Evolutionary conservation across 2,797 vertebrate species (phyloP), one percentile per base, ranked within the genome.

Genomic region (Notamacropus eugenii): DNA sequence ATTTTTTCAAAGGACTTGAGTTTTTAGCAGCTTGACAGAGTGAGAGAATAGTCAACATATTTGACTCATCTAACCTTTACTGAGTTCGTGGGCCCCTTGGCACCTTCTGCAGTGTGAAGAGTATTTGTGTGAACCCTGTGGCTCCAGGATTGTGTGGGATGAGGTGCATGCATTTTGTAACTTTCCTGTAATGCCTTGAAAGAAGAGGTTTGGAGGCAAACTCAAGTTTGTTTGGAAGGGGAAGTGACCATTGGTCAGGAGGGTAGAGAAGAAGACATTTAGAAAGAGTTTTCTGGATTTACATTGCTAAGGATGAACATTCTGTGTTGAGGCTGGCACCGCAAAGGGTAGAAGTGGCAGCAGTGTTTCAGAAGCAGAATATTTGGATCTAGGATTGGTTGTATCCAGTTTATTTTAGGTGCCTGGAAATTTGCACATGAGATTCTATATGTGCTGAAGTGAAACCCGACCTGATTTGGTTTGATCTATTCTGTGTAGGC

Each of bases 201-300:
- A 8, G 91, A 92, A 94, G 94, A 95, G 96, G 54, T 95, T 91
- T 46, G 55, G 59, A 92, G 74, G 95, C 54, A 94, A 82, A 56
- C 52, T 94, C 90, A n/a, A n/a, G 16, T 93, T 46, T 67, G 0
- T 90, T 90, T 94, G 50, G 91, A 96, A 97, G 90, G 93, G 94
- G 96, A 96, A 97, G 94, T 96, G 90, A 96, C 54, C 62, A 54
- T 91, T 97, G 90, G 67, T 92, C 29, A 52, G 93, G 56, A 90
- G 82, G 96, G 93, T 93, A 46, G 95, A 54, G 11, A 31, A 55
- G 3, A 93, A 92, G 91, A n/a, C 1, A 95, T 62, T 34, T 56
- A 95, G 1, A 29, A 92, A 57, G 67, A 92, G 19, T 52, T 93
- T 93, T 93, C 57, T 19, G 95, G 93, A 54, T 92, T 95, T 54